Percentiles rank a stretch among this genome's conserved stretches.
Conservation (phyloP, 1,140 invertebrate species). For the Cherax quadricarinatus region DNA sequence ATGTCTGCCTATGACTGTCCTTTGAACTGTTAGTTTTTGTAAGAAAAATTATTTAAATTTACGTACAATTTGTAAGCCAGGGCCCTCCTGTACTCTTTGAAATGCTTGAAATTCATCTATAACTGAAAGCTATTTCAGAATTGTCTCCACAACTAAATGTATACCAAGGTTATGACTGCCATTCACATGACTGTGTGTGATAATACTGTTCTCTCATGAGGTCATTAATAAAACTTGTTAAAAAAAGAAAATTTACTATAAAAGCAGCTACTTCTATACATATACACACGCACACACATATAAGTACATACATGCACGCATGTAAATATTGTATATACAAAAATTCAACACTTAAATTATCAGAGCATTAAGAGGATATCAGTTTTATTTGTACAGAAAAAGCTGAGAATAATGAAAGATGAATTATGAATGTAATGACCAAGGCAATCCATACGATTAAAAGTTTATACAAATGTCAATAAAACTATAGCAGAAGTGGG, state of each 20-base stretch:
- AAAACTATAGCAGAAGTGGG: background rate
- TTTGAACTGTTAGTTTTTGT: too few relatives aligned
- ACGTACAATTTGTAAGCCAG: too few relatives aligned
- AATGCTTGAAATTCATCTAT: too few relatives aligned
- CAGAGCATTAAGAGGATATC: background rate
- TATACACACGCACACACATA: background rate
- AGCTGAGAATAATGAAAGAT: background rate
- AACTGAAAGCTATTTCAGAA: too few relatives aligned
- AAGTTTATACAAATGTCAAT: background rate
- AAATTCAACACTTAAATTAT: slow-evolving; percentile 2
- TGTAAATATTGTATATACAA: slow-evolving; percentile 2
- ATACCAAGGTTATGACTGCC: too few relatives aligned
- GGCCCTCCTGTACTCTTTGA: too few relatives aligned
- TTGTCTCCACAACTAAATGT: too few relatives aligned
- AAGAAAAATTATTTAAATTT: too few relatives aligned
- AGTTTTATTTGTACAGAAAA: slow-evolving; percentile 2
- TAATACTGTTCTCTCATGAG: too few relatives aligned
- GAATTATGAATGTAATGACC: background rate
- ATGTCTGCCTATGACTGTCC: too few relatives aligned
- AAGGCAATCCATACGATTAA: background rate
- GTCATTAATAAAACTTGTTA: background rate
- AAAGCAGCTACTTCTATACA: slow-evolving; percentile 1
- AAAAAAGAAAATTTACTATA: background rate
- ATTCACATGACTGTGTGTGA: too few relatives aligned
- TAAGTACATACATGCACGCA: background rate